These are phyloP conservation scores for Sorex araneus DNA, from an alignment of 2,113 vertebrate genomes.

Conservation along the genomic window DNA sequence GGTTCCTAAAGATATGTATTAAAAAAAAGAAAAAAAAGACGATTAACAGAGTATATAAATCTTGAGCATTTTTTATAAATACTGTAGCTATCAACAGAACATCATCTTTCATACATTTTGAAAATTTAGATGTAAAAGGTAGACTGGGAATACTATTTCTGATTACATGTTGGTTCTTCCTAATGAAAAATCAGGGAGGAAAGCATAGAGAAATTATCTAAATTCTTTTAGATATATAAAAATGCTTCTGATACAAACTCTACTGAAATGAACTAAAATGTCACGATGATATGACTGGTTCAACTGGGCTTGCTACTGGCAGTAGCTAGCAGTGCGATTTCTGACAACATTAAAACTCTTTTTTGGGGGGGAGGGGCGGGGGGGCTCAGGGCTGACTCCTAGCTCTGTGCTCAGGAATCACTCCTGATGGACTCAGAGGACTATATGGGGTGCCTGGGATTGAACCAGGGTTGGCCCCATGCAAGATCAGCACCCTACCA, in stretches of 20 bases:
- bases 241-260: conserved; percentile 5
- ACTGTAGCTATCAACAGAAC: conserved; percentile 36
- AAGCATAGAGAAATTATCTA: conserved; percentile 38
- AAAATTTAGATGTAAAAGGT: neutral
- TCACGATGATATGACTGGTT: conserved; percentile 1
- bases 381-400: no score
- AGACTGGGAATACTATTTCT: conserved; percentile 56
- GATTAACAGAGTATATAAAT: conserved; percentile 59
- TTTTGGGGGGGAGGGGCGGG: no score
- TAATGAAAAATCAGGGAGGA: conserved; percentile 46
- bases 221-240: conserved; percentile 28
- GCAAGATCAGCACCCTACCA: no score
- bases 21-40: conserved; percentile 68
- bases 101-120: conserved; percentile 49
- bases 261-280: conserved; percentile 52
- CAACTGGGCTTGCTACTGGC: conserved; percentile 34
- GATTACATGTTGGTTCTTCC: neutral
- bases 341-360: conserved; percentile 45
- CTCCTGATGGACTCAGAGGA: no score
- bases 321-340: conserved; percentile 42
- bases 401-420: no score
- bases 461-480: no score
- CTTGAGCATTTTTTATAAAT: conserved; percentile 21
- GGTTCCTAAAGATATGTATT: conserved; percentile 73
- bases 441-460: no score